A percentile compares a stretch with the other conserved stretches of the same genome.
Conservation (phyloP, 2,797 vertebrate species). For the Danio jaintianensis region DNA sequence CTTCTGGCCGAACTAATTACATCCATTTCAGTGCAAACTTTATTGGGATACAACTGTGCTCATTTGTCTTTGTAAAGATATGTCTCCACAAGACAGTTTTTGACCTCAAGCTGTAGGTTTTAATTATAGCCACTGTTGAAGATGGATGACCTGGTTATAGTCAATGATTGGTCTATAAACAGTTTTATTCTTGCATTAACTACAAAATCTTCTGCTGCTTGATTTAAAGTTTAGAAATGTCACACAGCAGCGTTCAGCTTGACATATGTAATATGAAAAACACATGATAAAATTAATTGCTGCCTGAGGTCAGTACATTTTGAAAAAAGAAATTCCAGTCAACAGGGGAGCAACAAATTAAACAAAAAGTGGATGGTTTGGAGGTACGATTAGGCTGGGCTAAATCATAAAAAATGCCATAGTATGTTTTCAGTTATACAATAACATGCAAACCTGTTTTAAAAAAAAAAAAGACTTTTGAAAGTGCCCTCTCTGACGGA, state of each 20-base stretch:
- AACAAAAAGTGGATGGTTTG: too few species aligned
- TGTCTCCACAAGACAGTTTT: not conserved
- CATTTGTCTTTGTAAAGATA: slow-evolving; percentile 6
- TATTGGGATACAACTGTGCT: slow-evolving; percentile 9
- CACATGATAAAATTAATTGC: too few species aligned
- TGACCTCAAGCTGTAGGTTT: not conserved
- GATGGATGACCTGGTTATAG: slow-evolving; percentile 2
- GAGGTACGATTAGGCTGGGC: too few species aligned
- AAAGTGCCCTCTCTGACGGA: too few species aligned
- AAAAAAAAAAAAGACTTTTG: too few species aligned
- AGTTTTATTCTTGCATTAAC: not conserved
- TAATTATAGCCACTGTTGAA: slow-evolving; percentile 2
- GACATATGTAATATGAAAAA: not conserved
- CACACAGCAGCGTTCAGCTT: not conserved
- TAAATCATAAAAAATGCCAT: too few species aligned
- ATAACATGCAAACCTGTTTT: too few species aligned
- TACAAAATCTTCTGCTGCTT: not conserved
- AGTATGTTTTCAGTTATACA: too few species aligned
- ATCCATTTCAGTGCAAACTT: not conserved
- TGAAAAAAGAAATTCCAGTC: too few species aligned
- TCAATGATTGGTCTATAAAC: slow-evolving; percentile 10
- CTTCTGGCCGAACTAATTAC: not conserved
- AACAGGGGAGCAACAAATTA: too few species aligned
- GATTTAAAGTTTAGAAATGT: not conserved
- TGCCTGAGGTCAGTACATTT: too few species aligned